Conservation (phyloP, 1,140 invertebrate species). For the Leptestheria dahalacensis region DNA sequence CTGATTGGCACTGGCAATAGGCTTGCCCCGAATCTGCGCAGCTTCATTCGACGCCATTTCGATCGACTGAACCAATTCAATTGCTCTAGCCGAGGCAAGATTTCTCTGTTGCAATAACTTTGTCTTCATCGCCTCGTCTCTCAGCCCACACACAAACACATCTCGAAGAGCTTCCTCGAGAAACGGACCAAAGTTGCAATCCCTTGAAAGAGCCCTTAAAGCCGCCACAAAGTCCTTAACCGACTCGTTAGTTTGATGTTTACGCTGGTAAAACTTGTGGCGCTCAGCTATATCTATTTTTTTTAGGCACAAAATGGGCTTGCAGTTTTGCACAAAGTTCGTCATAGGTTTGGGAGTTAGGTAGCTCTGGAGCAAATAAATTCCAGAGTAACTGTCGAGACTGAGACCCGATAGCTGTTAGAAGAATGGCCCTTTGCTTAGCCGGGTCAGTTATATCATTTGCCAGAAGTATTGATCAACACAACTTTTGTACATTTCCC, state of each 20-base stretch:
- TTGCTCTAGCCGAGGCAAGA: slow-evolving; percentile 1
- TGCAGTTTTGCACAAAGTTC: not conserved
- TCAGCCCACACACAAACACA: slow-evolving; percentile 4
- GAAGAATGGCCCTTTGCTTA: not conserved
- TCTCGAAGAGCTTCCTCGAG: slow-evolving; percentile 6
- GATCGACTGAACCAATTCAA: not conserved
- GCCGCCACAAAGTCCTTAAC: slow-evolving; percentile 5
- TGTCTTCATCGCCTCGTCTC: not conserved
- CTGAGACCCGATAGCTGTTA: not conserved
- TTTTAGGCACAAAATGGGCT: not conserved
- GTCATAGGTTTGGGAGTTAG: not conserved
- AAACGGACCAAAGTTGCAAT: slow-evolving; percentile 11
- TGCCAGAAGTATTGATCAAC: slow-evolving; percentile 8
- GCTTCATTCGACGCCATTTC: slow-evolving; percentile 3
- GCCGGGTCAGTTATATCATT: not conserved
- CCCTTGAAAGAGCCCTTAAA: not conserved
- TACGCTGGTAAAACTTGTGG: slow-evolving; percentile 12
- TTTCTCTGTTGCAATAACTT: not conserved
- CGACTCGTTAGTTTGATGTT: not conserved
- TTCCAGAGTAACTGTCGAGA: not conserved
- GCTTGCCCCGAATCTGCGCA: not conserved
- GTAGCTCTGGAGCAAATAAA: not conserved
- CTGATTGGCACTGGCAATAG: not conserved
- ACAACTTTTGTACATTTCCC: not conserved
- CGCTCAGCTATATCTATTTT: slow-evolving; percentile 15